Evolutionary conservation across 2,888 invertebrate genomes (phyloP).

Genomic region (Phorcus lineatus): DNA sequence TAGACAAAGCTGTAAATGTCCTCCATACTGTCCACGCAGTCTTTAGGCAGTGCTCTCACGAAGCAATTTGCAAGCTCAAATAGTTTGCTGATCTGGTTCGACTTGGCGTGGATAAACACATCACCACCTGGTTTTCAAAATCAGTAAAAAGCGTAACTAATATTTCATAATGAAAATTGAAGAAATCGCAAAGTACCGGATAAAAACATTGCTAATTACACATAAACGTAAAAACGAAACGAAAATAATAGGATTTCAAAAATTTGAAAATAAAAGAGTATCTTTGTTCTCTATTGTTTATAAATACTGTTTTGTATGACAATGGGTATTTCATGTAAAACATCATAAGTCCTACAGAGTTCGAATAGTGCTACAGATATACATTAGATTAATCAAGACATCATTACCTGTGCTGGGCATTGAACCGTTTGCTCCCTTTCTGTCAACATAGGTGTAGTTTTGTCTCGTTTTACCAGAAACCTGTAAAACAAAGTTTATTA

Average conservation of each 20-base stretch:
- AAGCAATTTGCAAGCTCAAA: slow-evolving; percentile 71
- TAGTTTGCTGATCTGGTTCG: slow-evolving; percentile 69
- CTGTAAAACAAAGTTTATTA: slow-evolving; percentile 40
- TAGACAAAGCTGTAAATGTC: slow-evolving; percentile 75
- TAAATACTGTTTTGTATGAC: too few species aligned
- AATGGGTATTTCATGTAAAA: too few species aligned
- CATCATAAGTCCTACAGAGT: too few species aligned
- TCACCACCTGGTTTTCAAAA: slow-evolving; percentile 72
- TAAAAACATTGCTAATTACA: too few species aligned
- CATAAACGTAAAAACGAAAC: too few species aligned
- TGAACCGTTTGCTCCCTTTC: slow-evolving; percentile 71
- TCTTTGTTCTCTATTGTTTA: too few species aligned
- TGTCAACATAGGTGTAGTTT: slow-evolving; percentile 63
- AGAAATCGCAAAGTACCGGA: too few species aligned
- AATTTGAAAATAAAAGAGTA: too few species aligned
- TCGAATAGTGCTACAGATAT: background rate
- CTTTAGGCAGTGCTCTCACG: slow-evolving; percentile 63
- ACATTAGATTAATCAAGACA: too few species aligned
- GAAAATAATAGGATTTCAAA: too few species aligned
- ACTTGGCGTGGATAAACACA: slow-evolving; percentile 75
- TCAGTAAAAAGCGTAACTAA: too few species aligned
- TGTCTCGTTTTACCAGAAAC: slow-evolving; percentile 59
- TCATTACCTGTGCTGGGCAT: slow-evolving; percentile 73
- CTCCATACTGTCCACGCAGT: slow-evolving; percentile 66
- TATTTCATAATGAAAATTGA: too few species aligned